These are phyloP conservation scores for Lepidocyrtinus sp. DNA, from an alignment of 2,888 invertebrate genomes.

Conservation along the genomic window DNA sequence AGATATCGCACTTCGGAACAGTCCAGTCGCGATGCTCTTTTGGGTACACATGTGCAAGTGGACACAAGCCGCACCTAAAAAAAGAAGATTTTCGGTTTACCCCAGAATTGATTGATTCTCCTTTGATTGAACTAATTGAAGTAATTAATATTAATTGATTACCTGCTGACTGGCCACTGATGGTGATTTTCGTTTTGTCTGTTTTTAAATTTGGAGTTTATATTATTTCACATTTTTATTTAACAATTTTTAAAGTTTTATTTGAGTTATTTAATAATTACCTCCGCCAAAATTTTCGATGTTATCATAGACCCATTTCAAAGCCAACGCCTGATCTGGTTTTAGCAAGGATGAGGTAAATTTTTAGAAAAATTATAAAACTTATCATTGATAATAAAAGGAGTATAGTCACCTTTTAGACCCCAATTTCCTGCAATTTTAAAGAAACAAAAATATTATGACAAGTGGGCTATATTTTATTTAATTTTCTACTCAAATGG, in stretches of 20 bases:
- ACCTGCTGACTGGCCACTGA: conserved; percentile 49
- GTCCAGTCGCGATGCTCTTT: conserved; percentile 27
- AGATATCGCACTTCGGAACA: conserved; percentile 45
- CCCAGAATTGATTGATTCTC: too few relatives aligned
- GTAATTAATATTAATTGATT: too few relatives aligned
- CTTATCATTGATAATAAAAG: background rate
- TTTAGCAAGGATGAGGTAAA: too few relatives aligned
- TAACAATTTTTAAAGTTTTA: too few relatives aligned
- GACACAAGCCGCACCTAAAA: conserved; percentile 39
- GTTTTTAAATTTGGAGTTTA: background rate
- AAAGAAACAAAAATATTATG: background rate
- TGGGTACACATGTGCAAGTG: conserved; percentile 62
- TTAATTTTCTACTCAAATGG: too few relatives aligned
- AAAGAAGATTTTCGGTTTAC: background rate
- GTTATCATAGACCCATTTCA: conserved; percentile 46
- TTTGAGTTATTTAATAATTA: too few relatives aligned
- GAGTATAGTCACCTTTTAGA: conserved; percentile 19
- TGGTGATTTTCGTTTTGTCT: conserved; percentile 29
- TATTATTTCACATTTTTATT: background rate
- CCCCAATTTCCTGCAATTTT: conserved; percentile 19
- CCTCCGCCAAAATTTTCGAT: conserved; percentile 52
- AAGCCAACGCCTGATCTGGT: conserved; percentile 17
- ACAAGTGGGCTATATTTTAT: background rate
- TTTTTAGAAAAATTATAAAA: background rate
- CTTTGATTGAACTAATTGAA: too few relatives aligned